Evolutionary conservation across 2,888 invertebrate genomes (phyloP), one percentile per base, ranked within the genome.

Genomic region (Eueremaeus valkanovi): DNA sequence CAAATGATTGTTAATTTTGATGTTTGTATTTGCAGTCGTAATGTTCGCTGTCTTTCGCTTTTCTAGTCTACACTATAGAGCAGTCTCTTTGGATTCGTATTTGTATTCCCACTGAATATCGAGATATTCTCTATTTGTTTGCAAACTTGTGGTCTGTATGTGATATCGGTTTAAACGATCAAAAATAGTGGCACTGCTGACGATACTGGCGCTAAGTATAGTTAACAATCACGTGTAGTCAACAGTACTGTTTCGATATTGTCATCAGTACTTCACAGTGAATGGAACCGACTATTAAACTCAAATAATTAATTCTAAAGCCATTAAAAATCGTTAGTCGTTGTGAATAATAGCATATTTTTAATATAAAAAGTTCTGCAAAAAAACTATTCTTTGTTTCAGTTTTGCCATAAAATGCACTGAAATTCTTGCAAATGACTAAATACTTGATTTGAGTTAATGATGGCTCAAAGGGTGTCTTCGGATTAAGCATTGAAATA

Each of bases 41-140:
- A 55, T 55, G 27, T 55, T 24, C 9, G 21, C 55, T 21, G 18
- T n/a, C 8, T 9, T 21, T 24, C 21, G 55, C 3, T 9, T 21
- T n/a, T 55, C 55, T 18, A 61, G 29, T 61, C 33, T 61, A n/a
- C n/a, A 51, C 21, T 51, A 31, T 61, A 61, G 61, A 61, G 61
- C 61, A 61, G 61, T 61, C 61, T 61, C 61, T 61, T 27, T 61
- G 61, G 16, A 16, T 11, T 45, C 45, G 45, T 45, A n/a, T n/a
- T n/a, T n/a, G n/a, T n/a, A n/a, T n/a, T n/a, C n/a, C n/a, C n/a
- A n/a, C n/a, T n/a, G n/a, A n/a, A n/a, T n/a, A n/a, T n/a, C n/a
- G n/a, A n/a, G n/a, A n/a, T n/a, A n/a, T n/a, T 45, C 11, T 11
- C 45, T 16, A 16, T 45, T 45, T 45, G 11, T 16, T 18, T 45